Evolutionary conservation across 2,113 vertebrate species (phyloP), one percentile per base, ranked within the genome.

Genomic region (Cryptotis parvus): DNA sequence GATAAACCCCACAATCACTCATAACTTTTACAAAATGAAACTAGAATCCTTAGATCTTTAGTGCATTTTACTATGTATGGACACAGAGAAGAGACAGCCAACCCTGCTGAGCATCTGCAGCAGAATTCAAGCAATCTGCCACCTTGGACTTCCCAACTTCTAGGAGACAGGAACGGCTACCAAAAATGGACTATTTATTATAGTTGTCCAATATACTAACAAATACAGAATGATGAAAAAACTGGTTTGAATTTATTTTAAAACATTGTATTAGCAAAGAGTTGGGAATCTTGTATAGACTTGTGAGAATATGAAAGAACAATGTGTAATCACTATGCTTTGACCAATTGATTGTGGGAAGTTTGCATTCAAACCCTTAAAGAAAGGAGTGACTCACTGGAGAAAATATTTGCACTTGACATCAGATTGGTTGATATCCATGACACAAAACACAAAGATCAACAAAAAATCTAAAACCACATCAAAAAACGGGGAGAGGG

Each of bases 291-390:
- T 41, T 12, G n/a, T 10, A 52, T 18, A 75, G 16, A 81, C 49
- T 43, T 4, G 49, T 70, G 14, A 89, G 10, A 78, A 52, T 52
- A 10, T 77, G 35, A 77, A 75, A 27, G 4, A 14, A 58, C 69
- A 61, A 49, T 76, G 4, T 37, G 9, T 65, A 68, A 84, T 58
- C 7, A 93, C 33, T 65, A 2, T 72, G 35, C 41, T 76, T 45
- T 74, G 11, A 68, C 8, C 11, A 68, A 24, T 73, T 24, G 20
- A 22, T 58, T 58, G 18, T 20, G 55, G 18, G 18, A 94, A 87
- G 10, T 85, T 91, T 78, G 12, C 45, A 73, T 70, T 73, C 78
- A 37, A 82, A 87, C 72, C 74, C 4, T 33, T 84, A 31, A 87
- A 84, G 31, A 7, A 78, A 63, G 69, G 65, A 29, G 31, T 31